A percentile compares a stretch with the other conserved stretches of the same genome.
These are phyloP conservation scores for Taphrorychus bicolor DNA, from an alignment of 2,888 invertebrate species.

Conservation along the genomic window DNA sequence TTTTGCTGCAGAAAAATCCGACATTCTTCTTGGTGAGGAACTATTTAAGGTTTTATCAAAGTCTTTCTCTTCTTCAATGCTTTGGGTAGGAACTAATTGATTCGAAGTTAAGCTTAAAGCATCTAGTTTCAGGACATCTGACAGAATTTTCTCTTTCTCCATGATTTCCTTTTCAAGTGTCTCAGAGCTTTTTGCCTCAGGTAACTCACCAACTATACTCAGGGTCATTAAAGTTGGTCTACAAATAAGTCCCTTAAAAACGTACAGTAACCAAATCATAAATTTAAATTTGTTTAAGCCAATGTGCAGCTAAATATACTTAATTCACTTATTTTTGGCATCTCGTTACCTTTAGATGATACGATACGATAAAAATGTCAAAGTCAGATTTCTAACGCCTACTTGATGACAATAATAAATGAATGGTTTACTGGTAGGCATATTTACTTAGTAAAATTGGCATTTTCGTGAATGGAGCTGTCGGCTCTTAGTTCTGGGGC, in stretches of 20 bases:
- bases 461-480: neutral
- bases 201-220: conserved; percentile 60
- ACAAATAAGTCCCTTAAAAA: no score
- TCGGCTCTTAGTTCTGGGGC: neutral
- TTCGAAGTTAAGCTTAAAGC: conserved; percentile 13
- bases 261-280: no score
- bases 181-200: conserved; percentile 68
- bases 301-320: no score
- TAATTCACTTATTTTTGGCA: no score
- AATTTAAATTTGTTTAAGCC: no score
- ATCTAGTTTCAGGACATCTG: conserved; percentile 71
- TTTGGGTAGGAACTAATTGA: neutral
- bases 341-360: no score
- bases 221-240: conserved; percentile 61
- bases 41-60: neutral
- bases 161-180: conserved; percentile 75
- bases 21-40: neutral
- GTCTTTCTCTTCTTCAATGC: neutral
- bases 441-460: conserved; percentile 30
- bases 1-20: neutral
- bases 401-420: neutral
- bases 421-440: neutral
- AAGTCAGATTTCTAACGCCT: no score
- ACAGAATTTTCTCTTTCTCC: conserved; percentile 76
- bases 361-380: no score